Conservation (phyloP, 2,888 invertebrate genomes). For the Digitonthophagus gazella region DNA sequence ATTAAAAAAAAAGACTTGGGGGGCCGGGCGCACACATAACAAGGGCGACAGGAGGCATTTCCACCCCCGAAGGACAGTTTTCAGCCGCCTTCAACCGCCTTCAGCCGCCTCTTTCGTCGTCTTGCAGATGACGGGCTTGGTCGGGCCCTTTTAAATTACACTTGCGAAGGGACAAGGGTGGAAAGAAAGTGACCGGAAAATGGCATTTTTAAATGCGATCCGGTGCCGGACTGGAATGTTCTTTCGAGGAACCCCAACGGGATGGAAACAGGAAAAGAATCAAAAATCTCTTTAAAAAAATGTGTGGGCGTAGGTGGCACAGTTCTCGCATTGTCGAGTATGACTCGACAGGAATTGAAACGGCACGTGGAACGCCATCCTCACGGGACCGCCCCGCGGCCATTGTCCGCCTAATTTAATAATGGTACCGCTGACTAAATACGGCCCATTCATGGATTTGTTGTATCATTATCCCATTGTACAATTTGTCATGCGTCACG, state of each 20-base stretch:
- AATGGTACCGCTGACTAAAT: conserved; percentile 47
- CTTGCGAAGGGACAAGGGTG: conserved; percentile 39
- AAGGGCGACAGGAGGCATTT: conserved; percentile 28
- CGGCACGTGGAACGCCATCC: conserved; percentile 44
- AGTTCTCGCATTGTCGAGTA: conserved; percentile 27
- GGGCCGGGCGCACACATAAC: conserved; percentile 31
- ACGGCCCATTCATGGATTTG: conserved; percentile 44
- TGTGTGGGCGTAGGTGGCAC: background rate
- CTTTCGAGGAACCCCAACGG: conserved; percentile 9
- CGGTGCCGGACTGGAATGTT: background rate
- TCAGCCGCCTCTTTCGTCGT: too few relatives aligned
- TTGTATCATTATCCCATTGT: conserved; percentile 44
- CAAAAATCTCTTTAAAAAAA: background rate
- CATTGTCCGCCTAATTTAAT: conserved; percentile 47
- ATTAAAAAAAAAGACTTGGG: conserved; percentile 41
- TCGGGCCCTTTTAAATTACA: conserved; percentile 47
- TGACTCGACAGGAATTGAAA: conserved; percentile 37
- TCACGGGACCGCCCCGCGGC: conserved; percentile 43
- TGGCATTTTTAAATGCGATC: conserved; percentile 45
- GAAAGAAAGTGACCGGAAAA: conserved; percentile 43
- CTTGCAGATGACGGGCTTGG: conserved; percentile 39
- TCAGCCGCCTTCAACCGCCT: conserved; percentile 25
- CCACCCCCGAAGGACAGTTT: conserved; percentile 29
- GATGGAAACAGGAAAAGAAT: conserved; percentile 5
- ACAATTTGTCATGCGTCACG: conserved; percentile 40